These are phyloP conservation scores for Scaptomyza caliginosa DNA, from an alignment of 2,888 invertebrate genomes.

Conservation along the genomic window DNA sequence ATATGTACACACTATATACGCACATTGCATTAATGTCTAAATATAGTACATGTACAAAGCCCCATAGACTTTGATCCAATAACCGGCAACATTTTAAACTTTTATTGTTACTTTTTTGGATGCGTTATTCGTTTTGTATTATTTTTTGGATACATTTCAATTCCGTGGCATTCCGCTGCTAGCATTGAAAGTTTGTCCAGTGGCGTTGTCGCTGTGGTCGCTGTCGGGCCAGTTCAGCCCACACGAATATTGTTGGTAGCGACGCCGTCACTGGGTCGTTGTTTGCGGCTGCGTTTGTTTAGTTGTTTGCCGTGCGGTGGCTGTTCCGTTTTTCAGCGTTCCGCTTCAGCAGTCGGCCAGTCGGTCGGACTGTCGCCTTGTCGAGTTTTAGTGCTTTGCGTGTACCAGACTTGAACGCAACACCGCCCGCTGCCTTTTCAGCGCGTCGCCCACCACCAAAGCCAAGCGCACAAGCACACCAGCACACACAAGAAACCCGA, in stretches of 20 bases:
- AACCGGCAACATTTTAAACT: constrained; percentile 34
- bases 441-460: constrained; percentile 39
- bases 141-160: constrained; percentile 28
- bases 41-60: background rate
- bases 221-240: constrained; percentile 5
- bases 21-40: background rate
- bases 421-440: constrained; percentile 46
- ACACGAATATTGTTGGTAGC: constrained; percentile 3
- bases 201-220: constrained; percentile 28
- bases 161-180: constrained; percentile 28
- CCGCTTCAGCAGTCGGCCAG: constrained; percentile 48
- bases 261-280: constrained; percentile 53
- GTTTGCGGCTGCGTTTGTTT: constrained; percentile 70
- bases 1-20: background rate
- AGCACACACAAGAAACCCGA: constrained; percentile 23
- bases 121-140: constrained; percentile 9
- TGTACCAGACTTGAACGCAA: constrained; percentile 69
- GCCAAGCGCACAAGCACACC: constrained; percentile 4
- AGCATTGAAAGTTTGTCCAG: constrained; percentile 28
- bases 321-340: constrained; percentile 56
- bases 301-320: constrained; percentile 54
- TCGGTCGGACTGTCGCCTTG: constrained; percentile 49
- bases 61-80: constrained; percentile 11
- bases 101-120: constrained; percentile 7
- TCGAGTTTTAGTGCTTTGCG: constrained; percentile 66